Evolutionary conservation across 2,113 vertebrate species (phyloP), one percentile per base, ranked within the genome.

Genomic region (Sisor rabdophorus): DNA sequence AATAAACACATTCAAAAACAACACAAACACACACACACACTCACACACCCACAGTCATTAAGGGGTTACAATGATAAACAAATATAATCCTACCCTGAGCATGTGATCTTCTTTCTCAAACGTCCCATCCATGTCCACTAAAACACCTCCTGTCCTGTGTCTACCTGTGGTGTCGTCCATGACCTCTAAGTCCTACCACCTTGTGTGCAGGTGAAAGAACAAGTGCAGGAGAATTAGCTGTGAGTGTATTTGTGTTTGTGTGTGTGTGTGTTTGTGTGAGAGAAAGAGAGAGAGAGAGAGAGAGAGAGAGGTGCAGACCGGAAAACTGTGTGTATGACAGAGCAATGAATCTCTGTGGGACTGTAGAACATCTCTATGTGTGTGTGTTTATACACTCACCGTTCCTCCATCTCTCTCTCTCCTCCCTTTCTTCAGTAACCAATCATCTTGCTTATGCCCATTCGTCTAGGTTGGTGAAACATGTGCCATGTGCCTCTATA

Each of bases 291-390:
- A 69, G 65, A 52, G 65, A 70, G 48, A 22, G 48, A 44, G 72
- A 6, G 53, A 24, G 53, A 17, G 72, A 26, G 72, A 53, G 75
- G 20, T 19, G 32, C 60, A 60, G 56, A 40, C 59, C 47, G 30
- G 67, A 58, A 77, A 61, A 71, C 26, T 28, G 68, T 44, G 67
- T 52, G 55, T 61, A 52, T 32, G 67, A 53, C 28, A 24, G 17
- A 60, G 73, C 50, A 64, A 15, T 28, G 30, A 54, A 48, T 71
- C 76, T 78, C 76, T 54, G 48, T 78, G 68, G 76, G 69, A 78
- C 69, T 63, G 47, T 78, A 48, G 76, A 71, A 78, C 50, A 71
- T 78, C 76, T 71, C 59, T 47, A 20, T 65, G 50, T 55, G 63
- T 68, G 44, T 68, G 44, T 68, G 64, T 78, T 36, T 78, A 53